Evolutionary conservation across 2,797 vertebrate species (phyloP), one percentile per base, ranked within the genome.

Genomic region (Knipowitschia caucasica): DNA sequence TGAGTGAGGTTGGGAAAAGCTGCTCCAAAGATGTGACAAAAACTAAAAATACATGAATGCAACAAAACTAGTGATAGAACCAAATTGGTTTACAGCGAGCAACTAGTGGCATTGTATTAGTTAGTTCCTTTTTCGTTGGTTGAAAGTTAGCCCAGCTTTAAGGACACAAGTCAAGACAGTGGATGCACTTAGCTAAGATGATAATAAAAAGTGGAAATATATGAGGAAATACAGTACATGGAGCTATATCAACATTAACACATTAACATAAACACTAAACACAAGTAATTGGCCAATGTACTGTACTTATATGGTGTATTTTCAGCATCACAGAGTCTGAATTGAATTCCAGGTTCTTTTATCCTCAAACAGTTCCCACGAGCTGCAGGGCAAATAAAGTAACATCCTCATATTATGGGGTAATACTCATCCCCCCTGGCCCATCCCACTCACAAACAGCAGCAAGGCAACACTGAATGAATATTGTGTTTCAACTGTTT

Each of bases 401-500:
- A 49, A 33, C 46, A 49, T 49, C 45, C 27, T 47, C 27, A 49
- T 34, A 23, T 21, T 49, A 33, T 49, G 46, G 29, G 20, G 29
- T 34, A 51, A 34, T 35, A 51, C 33, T 36, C 49, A 33, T 33
- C 46, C 46, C 45, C 45, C 46, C 30, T 20, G 29, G 29, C 46
- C 46, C 26, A 58, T 21, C 29, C 46, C 38, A 67, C 40, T 58
- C 30, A 34, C 30, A 67, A 24, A 67, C 42, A 71, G 54, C 64
- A 67, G 67, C 59, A 65, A 59, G 54, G 57, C 46, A 77, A 73
- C 76, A 75, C 66, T 77, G 64, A 78, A 85, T 81, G 68, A 80
- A 83, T 85, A 84, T 77, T 84, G 69, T 71, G 71, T 80, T 74
- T 84, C 80, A 74, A 83, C 80, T 84, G 78, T 85, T 75, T 85